Base-by-base conservation (phyloP, 2,113 vertebrate species). In the Phaetusa simplex region DNA sequence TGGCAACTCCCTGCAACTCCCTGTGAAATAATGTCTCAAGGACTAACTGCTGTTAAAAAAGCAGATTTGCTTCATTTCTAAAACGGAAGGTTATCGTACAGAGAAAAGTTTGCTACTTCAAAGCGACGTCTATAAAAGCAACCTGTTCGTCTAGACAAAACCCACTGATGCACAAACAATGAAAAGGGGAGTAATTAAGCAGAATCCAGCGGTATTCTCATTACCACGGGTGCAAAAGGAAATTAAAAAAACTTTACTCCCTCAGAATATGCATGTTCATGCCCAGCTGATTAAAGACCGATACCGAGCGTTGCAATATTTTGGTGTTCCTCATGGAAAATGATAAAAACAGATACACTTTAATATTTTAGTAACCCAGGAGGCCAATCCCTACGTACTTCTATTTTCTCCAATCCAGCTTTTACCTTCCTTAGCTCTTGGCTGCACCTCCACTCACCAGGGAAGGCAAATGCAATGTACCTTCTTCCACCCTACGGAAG, bases 1-100 rank as follows among this genome's bases (percentile, higher is more conserved):
- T 52, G 32, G 43, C 30, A 95, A 89, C 95, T 92, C 89, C 91
- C 84, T 89, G 88, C 70, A 88, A 86, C 61, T n/a, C 50, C 23
- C 76, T 38, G 55, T 93, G 91, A 96, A 92, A 72, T 88, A 74
- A 94, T 11, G 69, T 86, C 88, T 95, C 36, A 87, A 92, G 34
- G 17, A 82, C 36, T 82, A 65, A 23, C 0, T 12, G 11, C 49
- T 65, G 36, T 73, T 42, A 52, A 56, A 64, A 58, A 76, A 87
- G 40, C 10, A 2, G 8, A 42, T 62, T 81, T 81, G 18, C 62
- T 74, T 45, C 1, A 38, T 66, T 82, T 86, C 45, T 65, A 61
- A 71, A 49, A n/a, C 3, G 12, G 27, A 74, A 50, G 11, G 55
- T 52, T 30, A 61, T 47, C 29, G 56, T 14, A 38, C 11, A 29